Evolutionary conservation across 2,797 vertebrate species (phyloP), one percentile per base, ranked within the genome.

Genomic region (Nannoperca australis): DNA sequence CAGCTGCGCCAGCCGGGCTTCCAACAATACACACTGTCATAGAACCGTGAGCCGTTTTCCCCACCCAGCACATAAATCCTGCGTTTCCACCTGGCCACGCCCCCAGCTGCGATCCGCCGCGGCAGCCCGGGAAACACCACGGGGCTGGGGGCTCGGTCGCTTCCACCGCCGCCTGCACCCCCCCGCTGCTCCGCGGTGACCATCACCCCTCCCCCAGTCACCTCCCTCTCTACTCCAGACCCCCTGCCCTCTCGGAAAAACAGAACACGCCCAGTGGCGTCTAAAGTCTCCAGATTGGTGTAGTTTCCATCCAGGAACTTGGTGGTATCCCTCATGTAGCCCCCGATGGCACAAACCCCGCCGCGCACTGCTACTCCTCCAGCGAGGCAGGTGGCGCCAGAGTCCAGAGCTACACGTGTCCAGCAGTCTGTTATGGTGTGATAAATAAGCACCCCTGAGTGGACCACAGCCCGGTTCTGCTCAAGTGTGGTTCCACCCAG

Each of bases 1-100:
- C 96, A 97, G 81, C 94, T 96, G 40, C 94, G 85, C 94, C 95
- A 95, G 42, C 96, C 96, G 0, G 95, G 95, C 74, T 95, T 96
- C 96, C 96, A 97, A 49, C 95, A 96, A 89, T 96, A 96, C 53
- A 97, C 94, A 0, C 95, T 96, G 88, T 96, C 95, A 3, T 96
- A 96, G 79, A 96, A 95, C 5, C 94, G 87, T 0, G 95, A 94
- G n/a, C 93, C 94, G 7, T 96, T 96, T 58, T 96, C 96, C 0
- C 96, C 96, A 0, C 96, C 96, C 56, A 96, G 59, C 5, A 96
- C 95, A 3, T 96, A 97, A 81, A 97, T 96, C 84, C 95, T 90
- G 47, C 95, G 92, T 76, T 96, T 96, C 96, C 96, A 96, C 72
- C 94, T 84, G 7, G 96, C 96, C 30, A 97, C 96, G 0, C 95